phyloP scores from a whole-genome alignment of 2,888 invertebrate genomes.

The Agrochola macilenta region DNA sequence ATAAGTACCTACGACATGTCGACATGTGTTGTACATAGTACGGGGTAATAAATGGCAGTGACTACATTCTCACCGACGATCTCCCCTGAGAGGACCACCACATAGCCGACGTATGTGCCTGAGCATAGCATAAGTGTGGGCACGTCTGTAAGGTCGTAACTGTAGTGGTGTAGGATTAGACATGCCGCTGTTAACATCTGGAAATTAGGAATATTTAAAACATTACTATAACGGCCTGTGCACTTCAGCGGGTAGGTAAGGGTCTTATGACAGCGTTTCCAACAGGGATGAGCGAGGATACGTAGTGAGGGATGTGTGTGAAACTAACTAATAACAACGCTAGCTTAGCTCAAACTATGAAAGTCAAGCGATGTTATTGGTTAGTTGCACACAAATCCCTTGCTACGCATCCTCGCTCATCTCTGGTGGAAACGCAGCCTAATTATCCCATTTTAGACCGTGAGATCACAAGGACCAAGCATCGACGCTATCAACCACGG shows the following conservation, averaged over 20 bases:
- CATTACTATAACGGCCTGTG: background rate
- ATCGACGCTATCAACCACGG: background rate
- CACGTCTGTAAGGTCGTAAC: conserved; percentile 86
- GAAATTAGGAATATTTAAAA: conserved; percentile 42
- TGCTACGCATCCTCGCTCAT: too few species aligned
- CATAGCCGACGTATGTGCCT: conserved; percentile 85
- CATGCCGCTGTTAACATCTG: conserved; percentile 84
- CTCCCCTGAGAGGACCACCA: conserved; percentile 86
- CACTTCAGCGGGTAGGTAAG: background rate
- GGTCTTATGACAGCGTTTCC: too few species aligned
- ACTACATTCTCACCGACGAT: conserved; percentile 80
- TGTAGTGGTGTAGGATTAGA: conserved; percentile 84
- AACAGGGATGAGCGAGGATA: too few species aligned
- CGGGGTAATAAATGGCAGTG: background rate
- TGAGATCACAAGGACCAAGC: background rate
- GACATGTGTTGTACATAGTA: conserved; percentile 14
- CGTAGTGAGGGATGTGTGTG: too few species aligned
- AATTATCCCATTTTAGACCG: background rate
- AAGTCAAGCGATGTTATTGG: too few species aligned
- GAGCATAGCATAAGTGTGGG: conserved; percentile 86
- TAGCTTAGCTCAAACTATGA: too few species aligned
- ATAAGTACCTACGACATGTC: conserved; percentile 18
- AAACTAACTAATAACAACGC: too few species aligned
- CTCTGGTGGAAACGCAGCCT: too few species aligned
- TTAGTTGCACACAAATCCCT: too few species aligned